phyloP scores from a whole-genome alignment of 2,113 vertebrate genomes.

The Nematolebias whitei region DNA sequence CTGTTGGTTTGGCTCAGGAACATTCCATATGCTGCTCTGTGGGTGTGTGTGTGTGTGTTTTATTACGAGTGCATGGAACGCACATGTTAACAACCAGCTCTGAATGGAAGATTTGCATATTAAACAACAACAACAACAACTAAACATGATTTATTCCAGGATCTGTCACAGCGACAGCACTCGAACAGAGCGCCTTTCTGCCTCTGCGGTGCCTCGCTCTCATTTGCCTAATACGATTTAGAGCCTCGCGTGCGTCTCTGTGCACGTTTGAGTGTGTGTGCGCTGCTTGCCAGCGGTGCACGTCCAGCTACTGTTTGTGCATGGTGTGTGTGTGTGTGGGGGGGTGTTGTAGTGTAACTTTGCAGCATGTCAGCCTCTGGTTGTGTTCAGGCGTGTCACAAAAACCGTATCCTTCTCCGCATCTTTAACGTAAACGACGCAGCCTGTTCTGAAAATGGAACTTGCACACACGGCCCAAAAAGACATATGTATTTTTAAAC shows the following conservation, averaged over 20 bases:
- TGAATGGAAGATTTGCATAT: conserved; percentile 70
- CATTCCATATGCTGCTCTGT: conserved; percentile 18
- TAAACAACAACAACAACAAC: conserved; percentile 61
- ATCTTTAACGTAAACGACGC: conserved; percentile 64
- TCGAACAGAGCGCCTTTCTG: conserved; percentile 42
- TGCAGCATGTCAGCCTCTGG: conserved; percentile 31
- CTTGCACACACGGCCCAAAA: too few relatives aligned
- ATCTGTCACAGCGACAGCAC: conserved; percentile 65
- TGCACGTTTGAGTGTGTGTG: background rate
- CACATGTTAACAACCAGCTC: conserved; percentile 62
- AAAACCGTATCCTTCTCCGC: conserved; percentile 32
- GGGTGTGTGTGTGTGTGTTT: conserved; percentile 10
- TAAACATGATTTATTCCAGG: conserved; percentile 67
- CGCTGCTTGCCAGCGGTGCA: conserved; percentile 20
- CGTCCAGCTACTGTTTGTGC: conserved; percentile 26
- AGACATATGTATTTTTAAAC: conserved; percentile 60
- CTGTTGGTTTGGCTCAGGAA: background rate
- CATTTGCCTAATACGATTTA: conserved; percentile 74
- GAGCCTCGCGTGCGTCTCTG: conserved; percentile 26
- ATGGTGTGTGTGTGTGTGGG: too few relatives aligned
- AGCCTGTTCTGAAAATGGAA: conserved; percentile 61
- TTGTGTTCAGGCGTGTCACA: conserved; percentile 33
- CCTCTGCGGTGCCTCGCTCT: conserved; percentile 36
- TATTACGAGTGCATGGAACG: conserved; percentile 19
- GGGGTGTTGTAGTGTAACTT: background rate